Evolutionary conservation across 2,797 vertebrate species (phyloP).

Genomic region (Catharus ustulatus): DNA sequence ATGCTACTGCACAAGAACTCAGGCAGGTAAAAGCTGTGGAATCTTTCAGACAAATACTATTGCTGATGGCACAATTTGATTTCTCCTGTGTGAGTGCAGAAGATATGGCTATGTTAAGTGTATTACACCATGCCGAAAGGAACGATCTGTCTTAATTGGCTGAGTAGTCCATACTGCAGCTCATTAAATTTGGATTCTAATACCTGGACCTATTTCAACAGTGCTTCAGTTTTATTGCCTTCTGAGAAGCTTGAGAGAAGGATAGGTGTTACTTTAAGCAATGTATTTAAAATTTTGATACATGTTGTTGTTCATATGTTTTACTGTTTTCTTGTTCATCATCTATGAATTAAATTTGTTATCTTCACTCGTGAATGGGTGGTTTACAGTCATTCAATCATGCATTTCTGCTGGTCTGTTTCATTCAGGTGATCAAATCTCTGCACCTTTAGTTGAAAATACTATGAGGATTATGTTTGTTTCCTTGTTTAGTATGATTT

Average conservation of each 20-base stretch:
- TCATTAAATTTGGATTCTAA: background rate
- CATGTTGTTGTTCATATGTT: background rate
- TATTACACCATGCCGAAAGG: background rate
- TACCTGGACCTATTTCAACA: background rate
- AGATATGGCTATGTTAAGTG: background rate
- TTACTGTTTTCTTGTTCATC: background rate
- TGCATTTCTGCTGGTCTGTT: background rate
- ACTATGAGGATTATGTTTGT: background rate
- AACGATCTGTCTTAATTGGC: background rate
- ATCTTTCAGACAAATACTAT: background rate
- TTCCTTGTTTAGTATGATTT: constrained; percentile 1
- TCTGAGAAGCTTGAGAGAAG: background rate
- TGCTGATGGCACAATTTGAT: background rate
- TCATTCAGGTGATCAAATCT: background rate
- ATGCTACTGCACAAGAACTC: background rate
- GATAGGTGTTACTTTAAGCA: background rate
- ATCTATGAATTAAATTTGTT: background rate
- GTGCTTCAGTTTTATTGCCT: background rate
- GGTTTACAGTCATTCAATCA: background rate
- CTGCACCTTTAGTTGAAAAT: background rate
- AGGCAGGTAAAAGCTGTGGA: background rate
- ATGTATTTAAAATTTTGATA: background rate
- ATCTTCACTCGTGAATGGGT: rapidly evolving
- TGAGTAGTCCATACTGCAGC: background rate
- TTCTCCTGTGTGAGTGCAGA: background rate